Conservation (phyloP, 2,797 vertebrate genomes). For the Anguilla obscura region DNA sequence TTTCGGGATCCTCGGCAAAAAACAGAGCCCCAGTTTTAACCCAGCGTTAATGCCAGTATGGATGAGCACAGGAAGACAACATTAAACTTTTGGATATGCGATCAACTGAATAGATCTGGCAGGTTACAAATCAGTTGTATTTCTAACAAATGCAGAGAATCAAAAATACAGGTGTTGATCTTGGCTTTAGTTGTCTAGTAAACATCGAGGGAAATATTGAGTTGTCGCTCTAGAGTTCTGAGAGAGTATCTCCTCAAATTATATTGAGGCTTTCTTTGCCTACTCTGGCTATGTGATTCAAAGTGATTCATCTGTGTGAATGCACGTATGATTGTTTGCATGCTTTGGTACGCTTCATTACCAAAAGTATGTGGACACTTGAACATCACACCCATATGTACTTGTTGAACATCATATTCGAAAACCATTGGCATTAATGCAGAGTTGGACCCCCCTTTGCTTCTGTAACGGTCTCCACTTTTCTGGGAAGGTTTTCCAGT, state of each 20-base stretch:
- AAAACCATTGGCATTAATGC: too few relatives aligned
- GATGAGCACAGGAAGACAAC: not conserved
- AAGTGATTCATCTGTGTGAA: conserved; percentile 6
- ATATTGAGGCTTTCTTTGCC: conserved; percentile 4
- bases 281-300: not conserved
- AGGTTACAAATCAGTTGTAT: not conserved
- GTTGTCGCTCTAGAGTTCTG: conserved; percentile 7
- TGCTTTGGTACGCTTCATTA: not conserved
- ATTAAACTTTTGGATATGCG: not conserved
- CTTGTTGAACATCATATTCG: too few relatives aligned
- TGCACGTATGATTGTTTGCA: not conserved
- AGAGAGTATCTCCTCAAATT: conserved; percentile 19
- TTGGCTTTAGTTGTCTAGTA: not conserved
- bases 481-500: too few relatives aligned
- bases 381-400: too few relatives aligned
- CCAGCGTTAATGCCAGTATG: not conserved
- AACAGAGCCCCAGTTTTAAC: not conserved
- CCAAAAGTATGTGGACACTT: too few relatives aligned
- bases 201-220: conserved; percentile 16
- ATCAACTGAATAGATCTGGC: too few relatives aligned
- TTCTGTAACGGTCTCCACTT: too few relatives aligned
- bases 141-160: not conserved
- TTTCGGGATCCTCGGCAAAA: not conserved
- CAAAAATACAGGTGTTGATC: not conserved
- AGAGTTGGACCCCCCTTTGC: too few relatives aligned